A percentile compares a stretch with the other conserved stretches of the same genome.
phyloP scores from a whole-genome alignment of 1,140 invertebrate genomes.

The Danaus plexippus region DNA sequence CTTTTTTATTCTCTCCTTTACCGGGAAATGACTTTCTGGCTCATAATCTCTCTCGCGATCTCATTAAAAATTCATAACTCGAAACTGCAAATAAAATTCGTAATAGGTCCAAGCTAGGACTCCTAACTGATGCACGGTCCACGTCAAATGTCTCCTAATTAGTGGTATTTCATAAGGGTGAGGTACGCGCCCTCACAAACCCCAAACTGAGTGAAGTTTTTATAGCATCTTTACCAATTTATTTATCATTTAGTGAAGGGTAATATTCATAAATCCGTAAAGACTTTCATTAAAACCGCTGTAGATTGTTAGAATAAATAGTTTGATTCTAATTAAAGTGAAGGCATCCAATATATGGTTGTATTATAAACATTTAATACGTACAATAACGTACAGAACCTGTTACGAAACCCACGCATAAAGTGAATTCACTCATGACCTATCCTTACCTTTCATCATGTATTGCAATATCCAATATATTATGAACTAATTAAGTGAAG shows the following conservation, averaged over 20 bases:
- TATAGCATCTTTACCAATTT: no score
- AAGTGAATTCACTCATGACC: conserved; percentile 2
- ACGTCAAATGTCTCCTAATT: conserved; percentile 26
- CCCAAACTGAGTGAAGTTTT: no score
- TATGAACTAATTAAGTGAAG: background rate
- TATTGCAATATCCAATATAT: conserved; percentile 4
- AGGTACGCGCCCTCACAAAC: no score
- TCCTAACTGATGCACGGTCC: conserved; percentile 16
- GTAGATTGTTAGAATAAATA: no score
- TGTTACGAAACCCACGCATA: conserved; percentile 2
- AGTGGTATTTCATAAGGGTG: conserved; percentile 12
- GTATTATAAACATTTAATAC: conserved; percentile 12
- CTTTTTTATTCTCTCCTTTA: conserved; percentile 63
- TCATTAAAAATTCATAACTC: conserved; percentile 74
- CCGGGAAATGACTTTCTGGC: conserved; percentile 73
- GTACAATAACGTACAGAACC: conserved; percentile 1
- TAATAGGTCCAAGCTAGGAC: conserved; percentile 33
- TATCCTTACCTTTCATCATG: conserved; percentile 1
- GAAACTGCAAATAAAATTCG: conserved; percentile 69
- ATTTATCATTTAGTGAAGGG: no score
- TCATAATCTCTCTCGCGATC: conserved; percentile 72
- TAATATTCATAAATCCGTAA: no score
- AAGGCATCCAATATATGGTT: no score
- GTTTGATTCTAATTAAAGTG: no score
- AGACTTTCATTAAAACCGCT: no score